phyloP scores from a whole-genome alignment of 1,140 invertebrate species.

The Drosophila parvula region DNA sequence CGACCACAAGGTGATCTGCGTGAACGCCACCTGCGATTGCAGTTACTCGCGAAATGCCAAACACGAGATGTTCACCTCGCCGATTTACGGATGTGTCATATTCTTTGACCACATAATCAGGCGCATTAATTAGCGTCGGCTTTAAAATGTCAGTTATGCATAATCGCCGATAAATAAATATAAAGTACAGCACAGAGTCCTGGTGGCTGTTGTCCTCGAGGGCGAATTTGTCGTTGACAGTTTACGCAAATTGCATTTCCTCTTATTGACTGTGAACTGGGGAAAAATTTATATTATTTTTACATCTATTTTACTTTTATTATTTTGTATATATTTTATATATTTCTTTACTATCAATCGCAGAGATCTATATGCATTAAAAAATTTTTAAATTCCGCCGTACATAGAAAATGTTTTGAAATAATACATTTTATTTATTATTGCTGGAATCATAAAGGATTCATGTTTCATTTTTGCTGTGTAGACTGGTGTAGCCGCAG shows the following conservation, averaged over 20 bases:
- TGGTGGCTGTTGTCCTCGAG: constrained; percentile 7
- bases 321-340: no score
- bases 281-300: no score
- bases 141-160: constrained; percentile 24
- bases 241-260: constrained; percentile 78
- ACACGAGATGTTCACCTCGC: constrained; percentile 32
- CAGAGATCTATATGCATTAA: no score
- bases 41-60: constrained; percentile 10
- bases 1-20: constrained; percentile 58
- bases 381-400: neutral
- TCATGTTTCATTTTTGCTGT: neutral
- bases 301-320: no score
- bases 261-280: constrained; percentile 46
- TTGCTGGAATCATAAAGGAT: neutral
- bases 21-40: constrained; percentile 37
- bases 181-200: neutral
- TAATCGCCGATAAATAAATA: constrained; percentile 14
- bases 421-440: neutral
- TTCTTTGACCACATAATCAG: constrained; percentile 59
- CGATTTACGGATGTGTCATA: constrained; percentile 53
- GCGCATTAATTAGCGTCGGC: constrained; percentile 53
- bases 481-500: constrained; percentile 22
- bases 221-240: constrained; percentile 71
- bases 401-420: no score
- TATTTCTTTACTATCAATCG: no score